Conservation (phyloP, 2,888 invertebrate genomes). For the Pomacea canaliculata region DNA sequence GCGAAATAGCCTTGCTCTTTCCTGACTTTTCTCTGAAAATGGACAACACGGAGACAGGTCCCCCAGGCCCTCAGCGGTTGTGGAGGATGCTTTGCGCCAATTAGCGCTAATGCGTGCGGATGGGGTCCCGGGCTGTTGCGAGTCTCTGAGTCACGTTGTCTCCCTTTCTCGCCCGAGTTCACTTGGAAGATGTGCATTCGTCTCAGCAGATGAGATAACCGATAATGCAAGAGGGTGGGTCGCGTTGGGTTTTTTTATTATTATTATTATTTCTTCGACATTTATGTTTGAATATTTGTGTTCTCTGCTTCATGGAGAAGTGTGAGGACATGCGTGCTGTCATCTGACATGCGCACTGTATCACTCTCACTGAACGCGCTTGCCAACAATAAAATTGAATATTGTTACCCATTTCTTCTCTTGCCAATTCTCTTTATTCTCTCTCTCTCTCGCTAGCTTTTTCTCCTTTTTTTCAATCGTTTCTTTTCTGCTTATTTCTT, state of each 20-base stretch:
- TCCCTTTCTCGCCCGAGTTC: neutral
- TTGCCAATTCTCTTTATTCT: neutral
- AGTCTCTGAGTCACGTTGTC: constrained; percentile 11
- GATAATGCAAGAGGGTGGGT: too few species aligned
- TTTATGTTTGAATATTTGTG: too few species aligned
- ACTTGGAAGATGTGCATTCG: neutral
- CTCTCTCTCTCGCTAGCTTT: neutral
- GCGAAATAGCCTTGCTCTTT: constrained; percentile 14
- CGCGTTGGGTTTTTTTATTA: too few species aligned
- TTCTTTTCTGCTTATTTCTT: too few species aligned
- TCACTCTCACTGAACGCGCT: too few species aligned
- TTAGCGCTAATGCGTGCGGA: constrained; percentile 31
- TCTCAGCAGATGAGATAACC: too few species aligned
- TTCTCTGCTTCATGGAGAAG: too few species aligned
- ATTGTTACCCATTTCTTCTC: neutral
- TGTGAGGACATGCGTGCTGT: too few species aligned
- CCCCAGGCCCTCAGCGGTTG: constrained; percentile 7
- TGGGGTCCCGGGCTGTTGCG: neutral
- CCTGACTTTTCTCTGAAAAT: constrained; percentile 18
- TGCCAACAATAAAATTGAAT: neutral
- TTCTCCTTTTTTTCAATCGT: neutral
- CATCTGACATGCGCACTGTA: too few species aligned
- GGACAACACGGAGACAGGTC: constrained; percentile 20
- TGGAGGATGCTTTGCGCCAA: constrained; percentile 15
- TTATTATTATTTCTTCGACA: too few species aligned